Conservation (phyloP, 2,888 invertebrate genomes). For the Noctuana brunneofusca region DNA sequence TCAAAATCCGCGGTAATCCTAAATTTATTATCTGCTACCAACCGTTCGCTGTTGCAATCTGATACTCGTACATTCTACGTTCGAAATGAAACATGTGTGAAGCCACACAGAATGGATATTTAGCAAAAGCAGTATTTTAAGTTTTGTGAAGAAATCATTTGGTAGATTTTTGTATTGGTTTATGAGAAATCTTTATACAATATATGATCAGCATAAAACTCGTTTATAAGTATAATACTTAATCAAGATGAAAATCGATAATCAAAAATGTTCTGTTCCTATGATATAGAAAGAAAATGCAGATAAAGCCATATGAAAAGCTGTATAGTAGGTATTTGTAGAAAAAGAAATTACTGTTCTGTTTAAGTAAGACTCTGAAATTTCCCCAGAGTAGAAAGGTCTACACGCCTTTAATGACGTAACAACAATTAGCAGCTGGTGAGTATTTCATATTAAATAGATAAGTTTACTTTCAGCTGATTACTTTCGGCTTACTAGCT, state of each 20-base stretch:
- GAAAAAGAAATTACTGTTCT: background rate
- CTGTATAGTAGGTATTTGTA: background rate
- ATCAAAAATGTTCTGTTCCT: no score
- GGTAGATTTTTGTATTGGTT: no score
- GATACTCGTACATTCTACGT: slow-evolving; percentile 52
- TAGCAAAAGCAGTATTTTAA: background rate
- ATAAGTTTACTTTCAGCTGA: background rate
- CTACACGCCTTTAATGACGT: background rate
- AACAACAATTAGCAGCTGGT: background rate
- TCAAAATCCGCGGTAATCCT: slow-evolving; percentile 66
- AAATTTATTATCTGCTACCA: slow-evolving; percentile 76
- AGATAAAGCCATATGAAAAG: background rate
- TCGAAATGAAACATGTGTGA: slow-evolving; percentile 48
- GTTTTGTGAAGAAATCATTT: background rate
- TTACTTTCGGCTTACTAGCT: no score
- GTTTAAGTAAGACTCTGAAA: background rate
- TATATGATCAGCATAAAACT: no score
- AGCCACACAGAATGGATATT: background rate
- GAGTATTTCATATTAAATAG: background rate
- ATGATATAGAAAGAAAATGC: background rate
- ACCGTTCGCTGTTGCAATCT: slow-evolving; percentile 60
- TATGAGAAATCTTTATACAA: no score
- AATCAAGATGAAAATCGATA: no score
- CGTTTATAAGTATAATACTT: no score
- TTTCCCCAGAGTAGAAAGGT: background rate